Evolutionary conservation across 2,888 invertebrate genomes (phyloP).

Genomic region (Drosophila fulvimacula): DNA sequence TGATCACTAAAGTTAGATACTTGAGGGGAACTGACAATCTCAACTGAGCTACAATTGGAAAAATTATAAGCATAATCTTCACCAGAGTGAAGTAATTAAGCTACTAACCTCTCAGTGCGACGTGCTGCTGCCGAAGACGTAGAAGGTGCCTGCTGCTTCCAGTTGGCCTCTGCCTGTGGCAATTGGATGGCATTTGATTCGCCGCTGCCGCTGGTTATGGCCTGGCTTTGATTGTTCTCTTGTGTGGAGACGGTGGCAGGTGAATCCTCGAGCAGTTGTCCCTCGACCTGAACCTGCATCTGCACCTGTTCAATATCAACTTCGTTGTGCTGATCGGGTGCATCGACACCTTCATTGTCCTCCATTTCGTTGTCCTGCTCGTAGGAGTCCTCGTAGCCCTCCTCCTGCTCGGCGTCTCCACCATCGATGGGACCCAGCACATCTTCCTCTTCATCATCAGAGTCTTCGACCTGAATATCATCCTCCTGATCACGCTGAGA

Average conservation of each 20-base stretch:
- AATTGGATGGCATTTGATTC: conserved; percentile 85
- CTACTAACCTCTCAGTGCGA: conserved; percentile 76
- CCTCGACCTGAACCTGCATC: conserved; percentile 85
- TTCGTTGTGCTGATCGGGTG: conserved; percentile 86
- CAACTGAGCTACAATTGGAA: conserved; percentile 88
- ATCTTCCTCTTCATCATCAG: conserved; percentile 90
- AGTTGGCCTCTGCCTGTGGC: conserved; percentile 68
- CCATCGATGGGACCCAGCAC: conserved; percentile 84
- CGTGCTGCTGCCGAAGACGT: conserved; percentile 77
- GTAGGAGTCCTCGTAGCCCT: conserved; percentile 86
- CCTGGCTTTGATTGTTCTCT: conserved; percentile 87
- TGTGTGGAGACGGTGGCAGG: conserved; percentile 71
- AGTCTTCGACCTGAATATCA: conserved; percentile 92
- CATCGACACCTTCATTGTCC: conserved; percentile 86
- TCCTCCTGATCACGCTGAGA: conserved; percentile 95
- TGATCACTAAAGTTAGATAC: conserved; percentile 88
- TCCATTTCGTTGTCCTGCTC: conserved; percentile 86
- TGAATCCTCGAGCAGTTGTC: conserved; percentile 53
- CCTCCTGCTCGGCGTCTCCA: conserved; percentile 86
- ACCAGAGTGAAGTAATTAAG: not conserved
- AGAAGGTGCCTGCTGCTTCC: conserved; percentile 83
- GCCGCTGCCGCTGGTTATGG: conserved; percentile 92
- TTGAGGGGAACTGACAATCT: conserved; percentile 94
- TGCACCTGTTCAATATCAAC: conserved; percentile 88
- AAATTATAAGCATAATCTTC: not conserved